Evolutionary conservation across 2,888 invertebrate species (phyloP).

Genomic region (Scaptomyza reducta): DNA sequence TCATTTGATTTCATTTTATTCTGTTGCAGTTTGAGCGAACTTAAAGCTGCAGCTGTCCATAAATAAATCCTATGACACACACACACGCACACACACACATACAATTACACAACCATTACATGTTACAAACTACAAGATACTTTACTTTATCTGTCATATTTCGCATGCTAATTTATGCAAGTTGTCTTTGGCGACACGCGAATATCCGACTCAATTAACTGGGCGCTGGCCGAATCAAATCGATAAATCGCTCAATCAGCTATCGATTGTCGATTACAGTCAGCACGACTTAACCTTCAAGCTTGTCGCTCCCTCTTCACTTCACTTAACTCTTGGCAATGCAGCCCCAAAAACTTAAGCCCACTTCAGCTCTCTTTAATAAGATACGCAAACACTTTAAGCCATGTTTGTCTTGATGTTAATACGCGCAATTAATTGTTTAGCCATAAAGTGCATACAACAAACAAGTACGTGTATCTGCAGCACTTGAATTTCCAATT

Average conservation of each 20-base stretch:
- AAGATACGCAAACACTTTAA: constrained; percentile 24
- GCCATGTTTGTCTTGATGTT: constrained; percentile 7
- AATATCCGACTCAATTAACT: constrained; percentile 5
- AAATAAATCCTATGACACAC: constrained; percentile 29
- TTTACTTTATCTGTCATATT: constrained; percentile 54
- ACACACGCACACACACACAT: not conserved
- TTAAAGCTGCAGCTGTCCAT: constrained; percentile 35
- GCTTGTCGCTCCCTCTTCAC: not conserved
- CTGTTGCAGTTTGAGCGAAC: not conserved
- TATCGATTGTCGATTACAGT: constrained; percentile 38
- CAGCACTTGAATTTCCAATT: constrained; percentile 38
- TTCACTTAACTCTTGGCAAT: constrained; percentile 5
- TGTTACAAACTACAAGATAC: constrained; percentile 34
- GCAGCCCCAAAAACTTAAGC: constrained; percentile 2
- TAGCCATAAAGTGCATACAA: constrained; percentile 12
- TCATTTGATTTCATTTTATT: constrained; percentile 36
- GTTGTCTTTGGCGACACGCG: constrained; percentile 14
- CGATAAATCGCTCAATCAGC: constrained; percentile 34
- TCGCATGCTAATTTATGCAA: constrained; percentile 57
- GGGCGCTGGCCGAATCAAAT: constrained; percentile 30
- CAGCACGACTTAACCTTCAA: constrained; percentile 21
- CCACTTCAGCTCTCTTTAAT: constrained; percentile 13
- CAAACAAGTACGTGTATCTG: constrained; percentile 44
- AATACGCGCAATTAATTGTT: constrained; percentile 53
- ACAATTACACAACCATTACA: not conserved